phyloP scores from a whole-genome alignment of 2,113 vertebrate species.

The Tenrec ecaudatus region DNA sequence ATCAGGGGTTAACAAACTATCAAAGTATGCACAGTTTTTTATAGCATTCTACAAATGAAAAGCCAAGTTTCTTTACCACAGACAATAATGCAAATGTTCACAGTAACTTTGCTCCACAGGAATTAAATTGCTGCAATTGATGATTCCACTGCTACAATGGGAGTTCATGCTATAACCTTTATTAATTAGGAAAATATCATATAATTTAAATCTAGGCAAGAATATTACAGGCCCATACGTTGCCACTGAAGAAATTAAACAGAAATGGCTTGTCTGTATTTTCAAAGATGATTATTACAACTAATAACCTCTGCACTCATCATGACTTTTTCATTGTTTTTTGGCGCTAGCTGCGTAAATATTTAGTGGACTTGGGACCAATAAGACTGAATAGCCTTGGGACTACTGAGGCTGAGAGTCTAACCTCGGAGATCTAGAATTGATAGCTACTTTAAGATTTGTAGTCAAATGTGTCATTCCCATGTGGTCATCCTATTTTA shows the following conservation, averaged over 20 bases:
- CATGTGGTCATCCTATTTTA: background rate
- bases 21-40: slow-evolving; percentile 54
- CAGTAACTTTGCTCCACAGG: slow-evolving; percentile 70
- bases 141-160: slow-evolving; percentile 65
- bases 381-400: background rate
- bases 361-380: slow-evolving; percentile 49
- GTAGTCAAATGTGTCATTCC: background rate
- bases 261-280: slow-evolving; percentile 65
- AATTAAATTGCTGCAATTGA: slow-evolving; percentile 75
- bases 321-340: slow-evolving; percentile 45
- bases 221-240: slow-evolving; percentile 68
- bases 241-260: slow-evolving; percentile 77
- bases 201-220: slow-evolving; percentile 70
- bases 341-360: slow-evolving; percentile 22
- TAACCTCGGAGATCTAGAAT: slow-evolving; percentile 27
- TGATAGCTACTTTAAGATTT: slow-evolving; percentile 1
- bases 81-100: slow-evolving; percentile 71
- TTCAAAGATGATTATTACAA: slow-evolving; percentile 77
- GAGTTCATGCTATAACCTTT: slow-evolving; percentile 74
- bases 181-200: slow-evolving; percentile 78
- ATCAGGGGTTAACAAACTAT: slow-evolving; percentile 52
- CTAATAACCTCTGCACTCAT: slow-evolving; percentile 52
- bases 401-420: background rate
- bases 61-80: slow-evolving; percentile 71
- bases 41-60: slow-evolving; percentile 77